phyloP scores from a whole-genome alignment of 2,113 vertebrate genomes.

The Marcusenius ussheri region DNA sequence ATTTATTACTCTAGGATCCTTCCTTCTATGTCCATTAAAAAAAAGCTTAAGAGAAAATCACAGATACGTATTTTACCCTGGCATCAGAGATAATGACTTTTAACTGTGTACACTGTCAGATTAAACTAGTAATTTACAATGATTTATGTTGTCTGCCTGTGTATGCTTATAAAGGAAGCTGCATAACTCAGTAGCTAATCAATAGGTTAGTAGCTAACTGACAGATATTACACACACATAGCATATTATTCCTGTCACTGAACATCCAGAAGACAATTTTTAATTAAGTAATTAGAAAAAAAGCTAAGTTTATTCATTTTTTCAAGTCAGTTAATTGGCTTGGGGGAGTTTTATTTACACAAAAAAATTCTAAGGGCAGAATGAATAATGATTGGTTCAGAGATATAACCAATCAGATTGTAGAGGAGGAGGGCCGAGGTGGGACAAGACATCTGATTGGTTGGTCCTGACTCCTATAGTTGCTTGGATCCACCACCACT shows the following conservation, averaged over 20 bases:
- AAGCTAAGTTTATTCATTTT: background rate
- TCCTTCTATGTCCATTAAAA: background rate
- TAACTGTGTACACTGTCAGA: slow-evolving; percentile 20
- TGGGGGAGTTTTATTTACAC: too few species aligned
- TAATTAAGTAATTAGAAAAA: background rate
- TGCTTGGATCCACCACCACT: too few species aligned
- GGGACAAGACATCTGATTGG: too few species aligned
- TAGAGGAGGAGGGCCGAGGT: too few species aligned
- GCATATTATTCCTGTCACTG: background rate
- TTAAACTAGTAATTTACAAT: slow-evolving; percentile 23
- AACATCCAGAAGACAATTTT: background rate
- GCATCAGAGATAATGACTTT: background rate
- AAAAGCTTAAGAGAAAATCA: background rate
- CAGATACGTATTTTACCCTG: slow-evolving; percentile 15
- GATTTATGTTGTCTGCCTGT: background rate
- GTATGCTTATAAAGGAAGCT: background rate
- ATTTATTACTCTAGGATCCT: background rate
- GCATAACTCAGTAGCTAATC: background rate
- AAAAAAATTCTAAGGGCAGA: too few species aligned
- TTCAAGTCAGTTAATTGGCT: background rate
- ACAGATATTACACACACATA: background rate
- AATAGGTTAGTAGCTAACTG: background rate
- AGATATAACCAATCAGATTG: too few species aligned
- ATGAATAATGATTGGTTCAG: too few species aligned
- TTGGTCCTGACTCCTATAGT: too few species aligned